Evolutionary conservation across 2,113 vertebrate genomes (phyloP).

Genomic region (Gavia stellata): DNA sequence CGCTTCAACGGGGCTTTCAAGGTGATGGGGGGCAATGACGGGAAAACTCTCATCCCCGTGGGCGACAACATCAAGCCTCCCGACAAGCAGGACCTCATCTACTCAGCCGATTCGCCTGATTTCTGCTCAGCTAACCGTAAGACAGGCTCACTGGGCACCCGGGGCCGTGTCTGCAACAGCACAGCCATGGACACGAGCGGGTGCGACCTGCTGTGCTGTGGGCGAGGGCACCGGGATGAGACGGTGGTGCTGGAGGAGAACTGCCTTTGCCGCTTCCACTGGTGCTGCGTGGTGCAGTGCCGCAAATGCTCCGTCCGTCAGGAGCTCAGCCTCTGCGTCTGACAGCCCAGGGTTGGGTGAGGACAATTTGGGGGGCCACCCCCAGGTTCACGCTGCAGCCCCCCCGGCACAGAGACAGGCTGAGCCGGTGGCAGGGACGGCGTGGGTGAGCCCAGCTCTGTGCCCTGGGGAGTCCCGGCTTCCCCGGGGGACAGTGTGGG

Average conservation of each 20-base stretch:
- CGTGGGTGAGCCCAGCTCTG: neutral
- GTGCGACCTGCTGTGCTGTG: constrained; percentile 94
- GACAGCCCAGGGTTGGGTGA: neutral
- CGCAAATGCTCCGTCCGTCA: constrained; percentile 92
- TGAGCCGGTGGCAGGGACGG: neutral
- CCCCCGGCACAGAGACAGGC: neutral
- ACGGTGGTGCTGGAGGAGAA: constrained; percentile 92
- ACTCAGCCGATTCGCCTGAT: constrained; percentile 92
- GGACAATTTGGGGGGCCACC: neutral
- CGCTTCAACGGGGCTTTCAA: constrained; percentile 94
- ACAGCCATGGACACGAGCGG: constrained; percentile 93
- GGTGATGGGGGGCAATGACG: constrained; percentile 96
- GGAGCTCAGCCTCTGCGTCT: constrained; percentile 91
- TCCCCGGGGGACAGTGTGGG: neutral
- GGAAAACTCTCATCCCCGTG: constrained; percentile 90
- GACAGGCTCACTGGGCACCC: constrained; percentile 90
- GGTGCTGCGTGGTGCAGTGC: constrained; percentile 97
- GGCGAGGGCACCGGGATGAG: constrained; percentile 88
- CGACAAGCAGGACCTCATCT: constrained; percentile 91
- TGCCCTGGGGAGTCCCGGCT: accelerated
- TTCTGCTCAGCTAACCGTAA: constrained; percentile 94
- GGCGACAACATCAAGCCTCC: constrained; percentile 92
- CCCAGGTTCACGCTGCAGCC: neutral
- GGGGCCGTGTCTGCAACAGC: constrained; percentile 91
- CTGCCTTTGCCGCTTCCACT: constrained; percentile 96